Base-by-base conservation (phyloP, 2,797 vertebrate species). In the Capromys pilorides region DNA sequence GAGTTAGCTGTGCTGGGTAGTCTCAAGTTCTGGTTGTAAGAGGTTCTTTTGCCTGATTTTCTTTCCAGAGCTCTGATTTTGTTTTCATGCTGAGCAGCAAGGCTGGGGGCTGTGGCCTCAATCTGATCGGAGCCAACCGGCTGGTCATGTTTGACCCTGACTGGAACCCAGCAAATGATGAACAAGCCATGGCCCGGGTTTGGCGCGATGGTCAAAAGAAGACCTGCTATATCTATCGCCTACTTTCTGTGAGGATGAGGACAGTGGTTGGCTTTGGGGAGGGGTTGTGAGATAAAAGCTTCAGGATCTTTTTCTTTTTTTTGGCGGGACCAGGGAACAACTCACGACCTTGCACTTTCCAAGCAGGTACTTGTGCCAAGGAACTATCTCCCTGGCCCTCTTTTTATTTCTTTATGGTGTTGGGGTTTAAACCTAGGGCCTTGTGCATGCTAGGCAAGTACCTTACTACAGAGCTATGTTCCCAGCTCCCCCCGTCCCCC, bases 81-180 rank as follows among this genome's bases (percentile, higher is more conserved):
- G 99, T 99, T 97, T 99, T 99, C 98, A 99, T 99, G 99, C 97
- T 99, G 83, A 99, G 99, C 98, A 99, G 99, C 98, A 99, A 99
- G 97, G 99, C 99, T 33, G 99, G 99, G 0, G 99, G 99, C 28
- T 99, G 99, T 45, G 99, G 99, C 81, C 98, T 99, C 88, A 99
- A 99, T 97, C 98, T 99, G 95, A 99, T 99, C 0, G 99, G 99
- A n/a, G 99, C 99, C 71, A 99, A 99, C 97, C 99, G 99, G 33
- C 97, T 99, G 95, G 99, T 99, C 85, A 99, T 99, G 99, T 99
- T 99, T 0, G 99, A 99, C 97, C 99, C 99, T 0, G 99, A 99
- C 97, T 99, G 99, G 99, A 99, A 99, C 96, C 99, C 99, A 0
- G 99, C 99, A 91, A 99, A 99, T 21, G 99, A 99, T 0, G 99